phyloP scores from a whole-genome alignment of 2,797 vertebrate genomes.

The Thripadectes ignobilis region DNA sequence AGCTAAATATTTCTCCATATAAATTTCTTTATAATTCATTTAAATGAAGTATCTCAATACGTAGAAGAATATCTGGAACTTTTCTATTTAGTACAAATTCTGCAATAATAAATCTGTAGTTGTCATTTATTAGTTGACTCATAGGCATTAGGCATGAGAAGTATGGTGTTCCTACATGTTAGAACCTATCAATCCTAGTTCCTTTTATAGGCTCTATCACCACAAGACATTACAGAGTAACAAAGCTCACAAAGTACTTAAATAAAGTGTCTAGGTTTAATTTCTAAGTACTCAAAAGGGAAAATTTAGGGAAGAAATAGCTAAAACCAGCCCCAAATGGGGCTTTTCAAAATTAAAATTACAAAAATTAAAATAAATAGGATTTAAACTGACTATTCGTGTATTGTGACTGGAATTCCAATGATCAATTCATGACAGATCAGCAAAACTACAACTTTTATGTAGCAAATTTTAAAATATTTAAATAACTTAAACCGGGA shows the following conservation, averaged over 20 bases:
- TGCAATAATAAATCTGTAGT: slow-evolving; percentile 77
- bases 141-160: slow-evolving; percentile 71
- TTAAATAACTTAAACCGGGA: slow-evolving; percentile 78
- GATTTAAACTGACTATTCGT: slow-evolving; percentile 73
- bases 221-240: slow-evolving; percentile 79
- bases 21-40: slow-evolving; percentile 73
- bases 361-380: slow-evolving; percentile 82
- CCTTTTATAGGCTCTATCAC: slow-evolving; percentile 76
- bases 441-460: slow-evolving; percentile 63
- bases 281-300: slow-evolving; percentile 77
- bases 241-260: slow-evolving; percentile 80
- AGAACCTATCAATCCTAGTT: slow-evolving; percentile 75
- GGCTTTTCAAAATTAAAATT: slow-evolving; percentile 69
- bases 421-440: slow-evolving; percentile 68
- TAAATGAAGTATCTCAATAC: slow-evolving; percentile 74
- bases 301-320: slow-evolving; percentile 71
- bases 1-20: slow-evolving; percentile 72
- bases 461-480: slow-evolving; percentile 73
- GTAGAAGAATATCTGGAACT: slow-evolving; percentile 75
- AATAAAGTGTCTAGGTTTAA: slow-evolving; percentile 81
- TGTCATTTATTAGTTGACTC: slow-evolving; percentile 72
- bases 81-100: slow-evolving; percentile 76
- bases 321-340: slow-evolving; percentile 67
- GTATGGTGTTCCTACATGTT: slow-evolving; percentile 68
- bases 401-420: slow-evolving; percentile 73